Percentiles rank a stretch among this genome's conserved stretches.
These are phyloP conservation scores for Grammomys surdaster DNA, from an alignment of 2,113 vertebrate species.

Conservation along the genomic window DNA sequence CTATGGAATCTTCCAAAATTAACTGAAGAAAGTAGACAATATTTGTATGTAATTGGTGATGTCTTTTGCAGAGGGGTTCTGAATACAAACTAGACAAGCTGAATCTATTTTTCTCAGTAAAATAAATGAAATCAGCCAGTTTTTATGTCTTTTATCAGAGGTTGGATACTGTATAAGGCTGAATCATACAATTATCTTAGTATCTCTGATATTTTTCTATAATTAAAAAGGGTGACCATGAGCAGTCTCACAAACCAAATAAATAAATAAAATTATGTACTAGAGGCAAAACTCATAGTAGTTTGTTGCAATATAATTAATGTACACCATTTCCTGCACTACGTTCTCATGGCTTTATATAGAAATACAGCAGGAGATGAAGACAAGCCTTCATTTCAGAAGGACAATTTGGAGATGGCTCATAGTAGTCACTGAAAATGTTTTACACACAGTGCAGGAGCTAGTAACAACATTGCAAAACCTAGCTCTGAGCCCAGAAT, in stretches of 20 bases:
- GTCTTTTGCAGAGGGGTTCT: constrained; percentile 7
- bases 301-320: background rate
- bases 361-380: constrained; percentile 23
- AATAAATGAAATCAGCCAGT: background rate
- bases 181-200: constrained; percentile 30
- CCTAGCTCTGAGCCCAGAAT: background rate
- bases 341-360: background rate
- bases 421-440: background rate
- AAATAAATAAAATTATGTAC: background rate
- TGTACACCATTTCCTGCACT: background rate
- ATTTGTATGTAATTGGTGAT: background rate
- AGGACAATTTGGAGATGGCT: background rate
- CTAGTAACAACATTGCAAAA: background rate
- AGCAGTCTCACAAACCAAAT: background rate
- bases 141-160: constrained; percentile 32
- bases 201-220: background rate
- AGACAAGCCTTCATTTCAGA: constrained; percentile 35
- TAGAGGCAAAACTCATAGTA: background rate
- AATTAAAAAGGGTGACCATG: background rate
- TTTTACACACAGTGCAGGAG: background rate
- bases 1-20: constrained; percentile 28
- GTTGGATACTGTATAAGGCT: background rate
- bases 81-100: background rate
- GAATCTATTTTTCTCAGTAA: constrained; percentile 1
- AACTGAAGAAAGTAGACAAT: constrained; percentile 30